These are phyloP conservation scores for Mohoua ochrocephala DNA, from an alignment of 2,113 vertebrate genomes.

Conservation along the genomic window DNA sequence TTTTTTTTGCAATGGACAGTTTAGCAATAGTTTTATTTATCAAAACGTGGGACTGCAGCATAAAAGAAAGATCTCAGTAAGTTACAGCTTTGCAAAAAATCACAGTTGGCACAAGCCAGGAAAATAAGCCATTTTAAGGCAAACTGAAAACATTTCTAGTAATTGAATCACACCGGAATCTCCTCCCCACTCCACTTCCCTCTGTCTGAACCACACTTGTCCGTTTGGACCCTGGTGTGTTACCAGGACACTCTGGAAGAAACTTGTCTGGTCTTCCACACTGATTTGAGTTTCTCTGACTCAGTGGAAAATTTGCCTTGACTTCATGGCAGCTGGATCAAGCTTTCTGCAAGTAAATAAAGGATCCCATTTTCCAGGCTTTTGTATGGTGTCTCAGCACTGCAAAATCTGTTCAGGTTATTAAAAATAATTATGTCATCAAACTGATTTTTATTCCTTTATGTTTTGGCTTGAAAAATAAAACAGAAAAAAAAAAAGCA, in stretches of 20 bases:
- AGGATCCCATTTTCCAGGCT: neutral
- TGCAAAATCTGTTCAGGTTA: neutral
- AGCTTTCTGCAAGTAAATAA: neutral
- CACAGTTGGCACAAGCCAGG: neutral
- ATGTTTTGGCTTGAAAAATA: conserved; percentile 8
- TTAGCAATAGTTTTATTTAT: neutral
- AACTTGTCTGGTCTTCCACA: neutral
- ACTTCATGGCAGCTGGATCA: neutral
- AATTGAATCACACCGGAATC: neutral
- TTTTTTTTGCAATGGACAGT: neutral
- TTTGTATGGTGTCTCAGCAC: neutral
- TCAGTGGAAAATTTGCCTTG: neutral
- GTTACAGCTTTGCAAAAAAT: neutral
- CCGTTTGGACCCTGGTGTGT: neutral
- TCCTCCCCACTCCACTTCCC: neutral
- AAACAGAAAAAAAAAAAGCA: neutral
- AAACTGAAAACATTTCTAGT: neutral
- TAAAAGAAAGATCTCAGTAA: neutral
- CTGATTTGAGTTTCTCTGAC: neutral
- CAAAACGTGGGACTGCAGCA: neutral
- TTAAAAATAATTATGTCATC: conserved; percentile 11
- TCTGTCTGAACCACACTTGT: neutral
- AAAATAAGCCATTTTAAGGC: neutral
- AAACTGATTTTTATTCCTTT: conserved; percentile 16
- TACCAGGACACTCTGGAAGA: neutral